Percentiles rank a stretch among this genome's conserved stretches.
phyloP scores from a whole-genome alignment of 2,797 vertebrate species.

The Simalia tracyae region DNA sequence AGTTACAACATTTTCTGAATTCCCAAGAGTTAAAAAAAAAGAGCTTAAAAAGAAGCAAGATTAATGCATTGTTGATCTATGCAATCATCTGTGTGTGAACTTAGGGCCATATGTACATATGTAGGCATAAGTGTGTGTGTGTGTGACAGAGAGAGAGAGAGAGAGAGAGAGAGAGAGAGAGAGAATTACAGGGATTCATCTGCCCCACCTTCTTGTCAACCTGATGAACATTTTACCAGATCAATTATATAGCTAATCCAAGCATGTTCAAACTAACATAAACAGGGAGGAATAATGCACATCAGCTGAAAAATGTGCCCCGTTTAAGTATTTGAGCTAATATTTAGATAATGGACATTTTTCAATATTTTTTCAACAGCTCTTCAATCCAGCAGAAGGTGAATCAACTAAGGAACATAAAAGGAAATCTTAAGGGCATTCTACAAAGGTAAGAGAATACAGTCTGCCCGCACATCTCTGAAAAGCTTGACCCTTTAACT shows the following conservation, averaged over 20 bases:
- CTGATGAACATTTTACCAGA: constrained; percentile 1
- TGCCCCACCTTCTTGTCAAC: background rate
- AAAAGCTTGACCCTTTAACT: background rate
- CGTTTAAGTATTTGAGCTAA: constrained; percentile 5
- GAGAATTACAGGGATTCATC: background rate
- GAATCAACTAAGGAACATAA: background rate
- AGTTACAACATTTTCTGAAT: background rate
- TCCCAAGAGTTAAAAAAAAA: background rate
- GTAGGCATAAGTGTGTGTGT: background rate
- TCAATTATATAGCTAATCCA: background rate
- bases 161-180: background rate
- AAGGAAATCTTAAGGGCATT: background rate
- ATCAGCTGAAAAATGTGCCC: background rate
- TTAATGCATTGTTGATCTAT: background rate
- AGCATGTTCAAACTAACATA: background rate
- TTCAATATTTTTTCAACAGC: background rate
- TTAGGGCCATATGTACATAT: background rate
- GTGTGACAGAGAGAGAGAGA: too few relatives aligned
- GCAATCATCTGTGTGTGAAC: background rate
- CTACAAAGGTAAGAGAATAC: background rate
- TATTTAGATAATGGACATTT: constrained; percentile 3
- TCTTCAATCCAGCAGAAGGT: background rate
- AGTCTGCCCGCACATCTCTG: background rate
- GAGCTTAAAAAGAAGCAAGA: background rate
- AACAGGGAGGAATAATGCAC: background rate